phyloP scores from a whole-genome alignment of 2,113 vertebrate species.

The Dromiciops gliroides region DNA sequence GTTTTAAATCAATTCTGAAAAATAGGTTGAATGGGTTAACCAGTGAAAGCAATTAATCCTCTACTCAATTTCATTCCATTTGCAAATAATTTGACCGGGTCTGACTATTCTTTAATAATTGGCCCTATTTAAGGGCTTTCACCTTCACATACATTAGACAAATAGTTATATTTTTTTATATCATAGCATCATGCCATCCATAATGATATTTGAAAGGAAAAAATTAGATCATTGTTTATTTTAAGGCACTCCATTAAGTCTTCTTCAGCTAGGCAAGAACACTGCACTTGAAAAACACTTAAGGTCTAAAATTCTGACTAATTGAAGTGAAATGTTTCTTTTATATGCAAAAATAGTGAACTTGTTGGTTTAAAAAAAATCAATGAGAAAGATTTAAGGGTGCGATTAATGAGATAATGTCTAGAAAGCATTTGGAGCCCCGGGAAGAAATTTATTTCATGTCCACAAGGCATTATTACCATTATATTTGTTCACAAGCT shows the following conservation, averaged over 20 bases:
- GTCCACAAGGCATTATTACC: constrained; percentile 45
- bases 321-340: constrained; percentile 51
- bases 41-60: neutral
- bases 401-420: constrained; percentile 74
- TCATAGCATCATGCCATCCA: neutral
- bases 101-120: neutral
- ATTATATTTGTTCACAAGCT: constrained; percentile 44
- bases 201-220: constrained; percentile 32
- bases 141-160: constrained; percentile 9
- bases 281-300: constrained; percentile 52
- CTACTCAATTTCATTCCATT: neutral
- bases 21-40: neutral
- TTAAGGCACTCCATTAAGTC: constrained; percentile 12
- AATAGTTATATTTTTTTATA: constrained; percentile 47
- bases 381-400: constrained; percentile 73
- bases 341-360: constrained; percentile 59
- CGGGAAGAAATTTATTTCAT: constrained; percentile 61
- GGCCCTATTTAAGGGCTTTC: neutral
- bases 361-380: constrained; percentile 67
- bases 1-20: neutral
- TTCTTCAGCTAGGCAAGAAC: constrained; percentile 32
- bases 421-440: constrained; percentile 58
- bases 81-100: neutral
- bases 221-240: constrained; percentile 22
- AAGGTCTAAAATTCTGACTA: constrained; percentile 59